Conservation (phyloP, 2,113 vertebrate genomes). For the Chunga burmeisteri region DNA sequence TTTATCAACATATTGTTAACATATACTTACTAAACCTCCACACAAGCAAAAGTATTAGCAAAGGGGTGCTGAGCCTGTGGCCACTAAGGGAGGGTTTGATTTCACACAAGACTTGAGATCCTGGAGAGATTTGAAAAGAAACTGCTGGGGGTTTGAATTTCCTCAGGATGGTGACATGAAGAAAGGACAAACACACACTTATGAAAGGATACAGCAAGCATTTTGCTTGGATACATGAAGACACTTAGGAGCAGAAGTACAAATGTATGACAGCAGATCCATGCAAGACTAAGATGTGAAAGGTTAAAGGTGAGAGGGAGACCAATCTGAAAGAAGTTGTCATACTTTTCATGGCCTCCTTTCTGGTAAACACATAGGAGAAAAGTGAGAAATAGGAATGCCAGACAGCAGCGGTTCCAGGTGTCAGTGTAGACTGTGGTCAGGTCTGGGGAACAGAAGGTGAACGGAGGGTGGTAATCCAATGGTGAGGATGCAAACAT, state of each 20-base stretch:
- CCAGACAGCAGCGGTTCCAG: neutral
- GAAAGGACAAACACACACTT: neutral
- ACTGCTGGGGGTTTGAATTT: neutral
- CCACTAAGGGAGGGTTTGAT: neutral
- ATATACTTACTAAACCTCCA: neutral
- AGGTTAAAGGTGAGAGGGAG: neutral
- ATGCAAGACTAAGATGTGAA: neutral
- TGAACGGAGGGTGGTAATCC: neutral
- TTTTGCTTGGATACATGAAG: neutral
- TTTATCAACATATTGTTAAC: neutral
- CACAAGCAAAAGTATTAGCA: neutral
- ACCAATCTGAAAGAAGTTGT: neutral
- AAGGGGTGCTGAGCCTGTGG: neutral
- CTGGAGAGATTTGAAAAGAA: neutral
- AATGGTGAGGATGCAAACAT: neutral
- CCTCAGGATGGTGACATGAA: neutral
- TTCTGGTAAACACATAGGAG: rapidly evolving
- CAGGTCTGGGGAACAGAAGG: neutral
- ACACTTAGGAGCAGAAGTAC: neutral
- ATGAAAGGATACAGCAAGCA: neutral
- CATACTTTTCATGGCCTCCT: neutral
- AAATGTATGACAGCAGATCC: neutral
- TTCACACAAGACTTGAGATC: neutral
- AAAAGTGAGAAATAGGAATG: neutral
- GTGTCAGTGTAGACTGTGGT: neutral